Conservation (phyloP, 2,797 vertebrate species). For the Typhlichthys eigenmanni region DNA sequence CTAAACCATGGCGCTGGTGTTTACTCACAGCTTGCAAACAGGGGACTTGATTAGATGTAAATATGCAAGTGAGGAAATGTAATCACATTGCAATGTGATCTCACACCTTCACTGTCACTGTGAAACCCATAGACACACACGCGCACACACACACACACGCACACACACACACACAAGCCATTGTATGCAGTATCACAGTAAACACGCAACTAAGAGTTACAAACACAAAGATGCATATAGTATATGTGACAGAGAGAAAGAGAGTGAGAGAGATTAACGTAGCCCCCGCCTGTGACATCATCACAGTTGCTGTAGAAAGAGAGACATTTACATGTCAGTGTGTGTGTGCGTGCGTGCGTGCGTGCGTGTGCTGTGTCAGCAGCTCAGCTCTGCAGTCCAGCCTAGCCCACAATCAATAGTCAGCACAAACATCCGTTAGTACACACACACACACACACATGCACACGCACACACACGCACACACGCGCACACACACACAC, state of each 20-base stretch:
- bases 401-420: constrained; percentile 8
- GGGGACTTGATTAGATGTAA: too few relatives aligned
- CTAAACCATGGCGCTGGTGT: too few relatives aligned
- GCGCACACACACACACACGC: too few relatives aligned
- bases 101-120: too few relatives aligned
- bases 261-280: not conserved
- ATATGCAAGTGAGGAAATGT: too few relatives aligned
- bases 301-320: not conserved
- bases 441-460: constrained; percentile 13
- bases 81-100: too few relatives aligned
- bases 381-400: constrained; percentile 19
- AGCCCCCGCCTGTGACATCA: constrained; percentile 1
- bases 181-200: too few relatives aligned
- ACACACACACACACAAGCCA: too few relatives aligned
- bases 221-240: too few relatives aligned
- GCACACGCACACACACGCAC: not conserved
- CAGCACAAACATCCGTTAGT: not conserved
- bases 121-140: too few relatives aligned
- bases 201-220: too few relatives aligned
- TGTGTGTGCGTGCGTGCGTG: constrained; percentile 11
- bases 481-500: constrained; percentile 2
- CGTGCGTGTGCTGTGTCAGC: constrained; percentile 22
- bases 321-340: not conserved
- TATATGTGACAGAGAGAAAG: not conserved
- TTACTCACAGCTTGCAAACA: too few relatives aligned